phyloP scores from a whole-genome alignment of 2,797 vertebrate species.

The Rallus crepitans region DNA sequence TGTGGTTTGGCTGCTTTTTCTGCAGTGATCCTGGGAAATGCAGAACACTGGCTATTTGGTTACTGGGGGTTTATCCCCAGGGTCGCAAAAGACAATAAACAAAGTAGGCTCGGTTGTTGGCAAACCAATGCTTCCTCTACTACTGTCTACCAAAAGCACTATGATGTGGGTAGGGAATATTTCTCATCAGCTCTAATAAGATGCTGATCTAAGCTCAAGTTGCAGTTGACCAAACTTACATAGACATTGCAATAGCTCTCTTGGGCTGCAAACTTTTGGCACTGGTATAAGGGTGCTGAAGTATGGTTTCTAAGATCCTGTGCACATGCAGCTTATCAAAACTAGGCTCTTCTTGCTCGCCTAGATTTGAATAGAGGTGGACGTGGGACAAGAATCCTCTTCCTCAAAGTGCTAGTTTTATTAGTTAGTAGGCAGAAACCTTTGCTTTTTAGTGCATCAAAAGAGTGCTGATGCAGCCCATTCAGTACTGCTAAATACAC shows the following conservation, averaged over 20 bases:
- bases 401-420: neutral
- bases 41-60: neutral
- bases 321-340: no score
- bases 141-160: neutral
- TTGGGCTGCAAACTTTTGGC: accelerated
- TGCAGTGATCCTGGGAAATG: neutral
- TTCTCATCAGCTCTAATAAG: neutral
- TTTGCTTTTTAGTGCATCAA: no score
- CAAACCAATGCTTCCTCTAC: neutral
- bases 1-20: neutral
- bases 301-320: neutral
- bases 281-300: neutral
- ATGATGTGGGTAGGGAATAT: neutral
- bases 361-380: neutral
- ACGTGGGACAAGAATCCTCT: neutral
- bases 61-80: neutral
- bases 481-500: neutral
- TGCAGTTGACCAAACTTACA: neutral
- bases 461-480: neutral
- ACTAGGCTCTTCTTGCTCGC: no score
- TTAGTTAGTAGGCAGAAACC: neutral
- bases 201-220: neutral
- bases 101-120: neutral
- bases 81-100: neutral
- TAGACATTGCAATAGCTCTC: neutral